These are phyloP conservation scores for Argyra leucocephala DNA, from an alignment of 2,888 invertebrate genomes.

Conservation along the genomic window DNA sequence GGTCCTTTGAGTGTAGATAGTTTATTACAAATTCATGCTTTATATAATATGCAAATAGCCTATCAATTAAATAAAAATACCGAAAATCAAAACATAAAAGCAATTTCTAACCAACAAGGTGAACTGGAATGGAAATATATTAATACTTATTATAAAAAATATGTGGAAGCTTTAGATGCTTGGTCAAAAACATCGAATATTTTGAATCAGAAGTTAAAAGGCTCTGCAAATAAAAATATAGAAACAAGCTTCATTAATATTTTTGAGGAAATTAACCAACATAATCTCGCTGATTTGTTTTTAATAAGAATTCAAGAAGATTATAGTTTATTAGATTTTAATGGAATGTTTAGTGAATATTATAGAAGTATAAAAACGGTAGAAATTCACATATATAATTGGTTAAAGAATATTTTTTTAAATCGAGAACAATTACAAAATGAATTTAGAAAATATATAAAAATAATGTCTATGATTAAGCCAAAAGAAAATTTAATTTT, in stretches of 20 bases:
- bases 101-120: slow-evolving; percentile 40
- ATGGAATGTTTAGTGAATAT: slow-evolving; percentile 15
- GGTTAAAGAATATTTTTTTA: slow-evolving; percentile 30
- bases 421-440: slow-evolving; percentile 23
- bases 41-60: slow-evolving; percentile 54
- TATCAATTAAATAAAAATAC: slow-evolving; percentile 25
- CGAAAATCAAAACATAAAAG: slow-evolving; percentile 10
- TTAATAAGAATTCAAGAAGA: slow-evolving; percentile 34
- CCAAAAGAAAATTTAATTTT: slow-evolving; percentile 22
- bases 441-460: slow-evolving; percentile 30
- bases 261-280: slow-evolving; percentile 11
- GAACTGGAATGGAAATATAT: slow-evolving; percentile 50
- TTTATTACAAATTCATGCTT: slow-evolving; percentile 56
- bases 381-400: slow-evolving; percentile 28
- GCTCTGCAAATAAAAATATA: slow-evolving; percentile 16
- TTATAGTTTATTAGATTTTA: slow-evolving; percentile 18
- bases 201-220: slow-evolving; percentile 13
- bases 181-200: slow-evolving; percentile 5
- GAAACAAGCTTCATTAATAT: slow-evolving; percentile 23
- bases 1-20: slow-evolving; percentile 47
- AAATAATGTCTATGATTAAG: slow-evolving; percentile 29
- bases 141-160: background rate
- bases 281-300: slow-evolving; percentile 22
- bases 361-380: background rate
- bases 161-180: background rate